Base-by-base conservation (phyloP, 2,797 vertebrate species). In the Lates japonicus region DNA sequence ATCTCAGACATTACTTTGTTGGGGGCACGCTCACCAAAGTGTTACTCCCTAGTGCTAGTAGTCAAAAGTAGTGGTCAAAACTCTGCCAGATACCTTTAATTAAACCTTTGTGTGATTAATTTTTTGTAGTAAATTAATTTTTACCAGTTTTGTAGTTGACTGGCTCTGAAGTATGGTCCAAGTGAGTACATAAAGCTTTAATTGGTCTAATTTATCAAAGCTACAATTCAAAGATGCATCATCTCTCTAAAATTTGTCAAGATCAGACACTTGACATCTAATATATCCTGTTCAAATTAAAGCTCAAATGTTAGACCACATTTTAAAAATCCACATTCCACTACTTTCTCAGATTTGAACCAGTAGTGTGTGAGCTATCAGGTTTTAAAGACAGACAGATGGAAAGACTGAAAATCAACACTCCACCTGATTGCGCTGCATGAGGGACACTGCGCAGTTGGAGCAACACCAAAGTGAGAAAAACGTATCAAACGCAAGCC, bases 371-470 rank as follows among this genome's bases (percentile, higher is more conserved):
- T 67, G 33, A 61, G 37, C 29, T 39, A 66, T 48, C 25, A 63
- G 37, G 46, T 46, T 66, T 58, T 29, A 20, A 52, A 76, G 67
- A 61, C 25, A 22, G 63, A 76, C 80, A 80, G 81, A 86, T 86
- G 83, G 73, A 82, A 59, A 29, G 25, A 61, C 14, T 0, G 10
- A 57, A 44, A 63, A 74, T 64, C 60, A 14, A 48, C 70, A 4
- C 55, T 78, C 46, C 65, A 57, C 55, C 77, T 82, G 76, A 87
- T 70, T 57, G 59, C 61, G 0, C 77, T 39, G 61, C 41, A 2
- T 87, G 80, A 80, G 52, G 17, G 44, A 31, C 5, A 9, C 37
- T 11, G 35, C 49, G 16, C 49, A 49, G 59, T 55, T 6, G 2
- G 51, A 64, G 61, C 29, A 10, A 54, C 65, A n/a, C 19, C 54